phyloP scores from a whole-genome alignment of 2,113 vertebrate genomes.

The Chloropsis hardwickii region DNA sequence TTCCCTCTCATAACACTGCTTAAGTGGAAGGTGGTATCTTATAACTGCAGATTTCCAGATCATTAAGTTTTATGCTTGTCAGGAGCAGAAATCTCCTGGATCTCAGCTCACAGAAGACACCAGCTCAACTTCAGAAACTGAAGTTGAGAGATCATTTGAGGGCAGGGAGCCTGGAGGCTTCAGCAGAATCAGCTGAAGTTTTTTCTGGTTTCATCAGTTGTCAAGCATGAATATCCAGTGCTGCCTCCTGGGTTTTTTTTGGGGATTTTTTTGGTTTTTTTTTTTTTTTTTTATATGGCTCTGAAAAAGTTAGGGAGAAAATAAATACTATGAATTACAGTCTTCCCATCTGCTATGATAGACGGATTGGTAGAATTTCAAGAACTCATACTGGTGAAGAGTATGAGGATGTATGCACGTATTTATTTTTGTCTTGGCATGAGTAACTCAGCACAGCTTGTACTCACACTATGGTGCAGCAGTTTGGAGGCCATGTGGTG shows the following conservation, averaged over 20 bases:
- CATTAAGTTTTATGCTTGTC: neutral
- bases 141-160: neutral
- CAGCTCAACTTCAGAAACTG: neutral
- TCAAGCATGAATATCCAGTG: neutral
- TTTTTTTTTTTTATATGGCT: neutral
- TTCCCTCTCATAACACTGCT: neutral
- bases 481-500: neutral
- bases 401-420: neutral
- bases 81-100: neutral
- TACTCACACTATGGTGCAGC: neutral
- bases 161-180: constrained; percentile 11
- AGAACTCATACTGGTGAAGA: neutral
- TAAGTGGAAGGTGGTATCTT: neutral
- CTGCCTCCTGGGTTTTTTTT: neutral
- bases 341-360: constrained; percentile 47
- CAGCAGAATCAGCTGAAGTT: neutral
- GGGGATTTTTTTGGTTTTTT: neutral
- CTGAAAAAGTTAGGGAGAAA: constrained; percentile 43
- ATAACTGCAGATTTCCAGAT: neutral
- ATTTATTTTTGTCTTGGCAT: constrained; percentile 29
- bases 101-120: neutral
- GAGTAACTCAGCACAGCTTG: constrained; percentile 2
- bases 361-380: constrained; percentile 38
- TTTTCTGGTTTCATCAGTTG: constrained; percentile 28
- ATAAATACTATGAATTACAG: constrained; percentile 22